phyloP scores from a whole-genome alignment of 2,113 vertebrate genomes.

The Gambusia affinis region DNA sequence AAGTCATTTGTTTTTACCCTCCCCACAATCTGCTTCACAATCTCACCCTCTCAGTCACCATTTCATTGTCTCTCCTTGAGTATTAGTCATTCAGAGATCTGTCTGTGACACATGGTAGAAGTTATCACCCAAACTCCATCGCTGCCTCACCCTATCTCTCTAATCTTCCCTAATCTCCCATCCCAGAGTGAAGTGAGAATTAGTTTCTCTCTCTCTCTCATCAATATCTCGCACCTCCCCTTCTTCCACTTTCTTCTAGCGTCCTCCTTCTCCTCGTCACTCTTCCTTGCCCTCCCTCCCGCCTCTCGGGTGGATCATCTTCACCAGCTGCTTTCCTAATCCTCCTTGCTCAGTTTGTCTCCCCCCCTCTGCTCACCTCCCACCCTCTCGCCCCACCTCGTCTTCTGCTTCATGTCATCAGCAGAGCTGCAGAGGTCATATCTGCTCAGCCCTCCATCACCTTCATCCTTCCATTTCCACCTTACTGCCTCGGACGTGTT shows the following conservation, averaged over 20 bases:
- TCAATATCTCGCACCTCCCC: slow-evolving; percentile 76
- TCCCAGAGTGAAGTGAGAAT: slow-evolving; percentile 84
- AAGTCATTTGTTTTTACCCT: slow-evolving; percentile 16
- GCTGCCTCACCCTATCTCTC: slow-evolving; percentile 68
- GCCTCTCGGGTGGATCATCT: slow-evolving; percentile 55
- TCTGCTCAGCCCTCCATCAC: slow-evolving; percentile 17
- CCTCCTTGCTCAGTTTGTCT: slow-evolving; percentile 61
- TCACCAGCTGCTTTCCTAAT: slow-evolving; percentile 69
- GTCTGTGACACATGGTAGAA: slow-evolving; percentile 70
- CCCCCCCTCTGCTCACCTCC: slow-evolving; percentile 4
- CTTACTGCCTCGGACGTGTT: slow-evolving; percentile 9
- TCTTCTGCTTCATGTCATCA: slow-evolving; percentile 52
- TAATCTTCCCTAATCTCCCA: slow-evolving; percentile 84
- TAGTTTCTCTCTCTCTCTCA: slow-evolving; percentile 80
- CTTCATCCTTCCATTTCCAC: slow-evolving; percentile 44
- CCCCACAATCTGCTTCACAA: slow-evolving; percentile 42
- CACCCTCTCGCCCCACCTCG: slow-evolving; percentile 27
- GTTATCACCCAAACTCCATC: slow-evolving; percentile 78
- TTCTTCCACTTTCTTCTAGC: slow-evolving; percentile 40
- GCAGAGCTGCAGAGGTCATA: slow-evolving; percentile 62
- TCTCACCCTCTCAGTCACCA: slow-evolving; percentile 35
- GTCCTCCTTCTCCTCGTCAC: slow-evolving; percentile 20
- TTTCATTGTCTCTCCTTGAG: slow-evolving; percentile 45
- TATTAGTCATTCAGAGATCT: slow-evolving; percentile 79
- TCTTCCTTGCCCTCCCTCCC: not conserved